A percentile compares a stretch with the other conserved stretches of the same genome.
These are phyloP conservation scores for Temnothorax unifasciatus DNA, from an alignment of 2,888 invertebrate species.

Conservation along the genomic window DNA sequence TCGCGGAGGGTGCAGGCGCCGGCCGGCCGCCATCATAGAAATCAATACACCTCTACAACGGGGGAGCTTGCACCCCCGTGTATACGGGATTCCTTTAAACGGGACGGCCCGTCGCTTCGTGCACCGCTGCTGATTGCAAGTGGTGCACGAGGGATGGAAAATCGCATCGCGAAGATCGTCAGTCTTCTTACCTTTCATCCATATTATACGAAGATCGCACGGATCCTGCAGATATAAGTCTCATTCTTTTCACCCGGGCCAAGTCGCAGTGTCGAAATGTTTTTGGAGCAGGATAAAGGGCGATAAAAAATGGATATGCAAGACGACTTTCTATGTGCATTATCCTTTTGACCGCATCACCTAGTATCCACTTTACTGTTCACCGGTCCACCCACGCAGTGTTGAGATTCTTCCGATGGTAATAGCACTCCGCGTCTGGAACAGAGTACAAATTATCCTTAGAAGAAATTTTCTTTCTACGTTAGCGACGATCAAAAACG, in stretches of 20 bases:
- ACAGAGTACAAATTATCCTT: neutral
- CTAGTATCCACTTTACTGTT: conserved; percentile 43
- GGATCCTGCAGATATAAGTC: neutral
- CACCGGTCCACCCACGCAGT: conserved; percentile 60
- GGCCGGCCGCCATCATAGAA: conserved; percentile 82
- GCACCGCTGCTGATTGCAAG: neutral
- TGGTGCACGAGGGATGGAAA: neutral
- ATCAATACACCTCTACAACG: conserved; percentile 81
- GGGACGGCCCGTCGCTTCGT: neutral
- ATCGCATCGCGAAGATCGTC: neutral
- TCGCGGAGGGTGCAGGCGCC: conserved; percentile 73
- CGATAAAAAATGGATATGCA: conserved; percentile 24
- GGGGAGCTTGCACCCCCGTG: conserved; percentile 65
- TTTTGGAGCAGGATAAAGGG: neutral
- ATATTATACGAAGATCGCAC: neutral
- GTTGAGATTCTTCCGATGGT: conserved; percentile 12
- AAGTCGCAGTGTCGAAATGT: neutral
- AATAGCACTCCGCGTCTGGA: neutral
- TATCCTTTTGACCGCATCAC: conserved; percentile 37
- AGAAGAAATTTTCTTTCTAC: neutral
- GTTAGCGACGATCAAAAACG: neutral
- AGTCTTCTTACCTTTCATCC: neutral
- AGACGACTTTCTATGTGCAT: conserved; percentile 63
- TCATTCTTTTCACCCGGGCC: neutral
- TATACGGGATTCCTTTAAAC: conserved; percentile 10